A percentile compares a stretch with the other conserved stretches of the same genome.
These are phyloP conservation scores for Drosophila neonasuta DNA, from an alignment of 2,888 invertebrate species.

Conservation along the genomic window DNA sequence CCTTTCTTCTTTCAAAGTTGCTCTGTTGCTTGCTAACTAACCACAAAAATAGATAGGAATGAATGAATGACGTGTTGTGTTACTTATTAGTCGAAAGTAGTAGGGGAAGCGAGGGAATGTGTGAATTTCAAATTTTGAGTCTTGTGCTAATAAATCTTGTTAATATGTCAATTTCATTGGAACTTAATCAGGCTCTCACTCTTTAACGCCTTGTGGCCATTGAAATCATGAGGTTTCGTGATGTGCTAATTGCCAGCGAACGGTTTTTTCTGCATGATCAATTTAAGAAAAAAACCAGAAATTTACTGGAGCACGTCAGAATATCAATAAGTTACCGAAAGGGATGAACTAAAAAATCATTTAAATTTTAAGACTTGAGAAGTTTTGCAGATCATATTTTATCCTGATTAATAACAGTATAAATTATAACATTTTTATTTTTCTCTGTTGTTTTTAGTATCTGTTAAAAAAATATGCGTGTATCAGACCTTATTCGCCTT, in stretches of 20 bases:
- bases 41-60: constrained; percentile 26
- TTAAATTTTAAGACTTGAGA: too few species aligned
- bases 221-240: constrained; percentile 31
- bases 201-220: constrained; percentile 31
- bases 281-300: constrained; percentile 16
- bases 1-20: constrained; percentile 13
- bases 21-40: constrained; percentile 30
- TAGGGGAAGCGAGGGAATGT: constrained; percentile 24
- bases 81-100: constrained; percentile 23
- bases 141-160: constrained; percentile 64
- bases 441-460: too few species aligned
- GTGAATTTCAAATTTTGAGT: constrained; percentile 53
- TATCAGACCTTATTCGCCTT: too few species aligned
- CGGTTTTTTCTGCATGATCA: constrained; percentile 15
- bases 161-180: constrained; percentile 65
- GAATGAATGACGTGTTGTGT: constrained; percentile 29
- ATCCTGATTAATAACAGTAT: background rate
- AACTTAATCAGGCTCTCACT: constrained; percentile 55
- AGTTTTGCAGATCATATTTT: background rate
- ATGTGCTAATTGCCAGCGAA: constrained; percentile 56
- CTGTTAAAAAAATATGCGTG: too few species aligned
- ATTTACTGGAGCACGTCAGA: background rate
- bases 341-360: too few species aligned
- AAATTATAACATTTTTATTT: background rate
- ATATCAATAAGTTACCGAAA: background rate